Base-by-base conservation (phyloP, 92 coral and sea anemone genomes). In the Phenganax stokvisi region DNA sequence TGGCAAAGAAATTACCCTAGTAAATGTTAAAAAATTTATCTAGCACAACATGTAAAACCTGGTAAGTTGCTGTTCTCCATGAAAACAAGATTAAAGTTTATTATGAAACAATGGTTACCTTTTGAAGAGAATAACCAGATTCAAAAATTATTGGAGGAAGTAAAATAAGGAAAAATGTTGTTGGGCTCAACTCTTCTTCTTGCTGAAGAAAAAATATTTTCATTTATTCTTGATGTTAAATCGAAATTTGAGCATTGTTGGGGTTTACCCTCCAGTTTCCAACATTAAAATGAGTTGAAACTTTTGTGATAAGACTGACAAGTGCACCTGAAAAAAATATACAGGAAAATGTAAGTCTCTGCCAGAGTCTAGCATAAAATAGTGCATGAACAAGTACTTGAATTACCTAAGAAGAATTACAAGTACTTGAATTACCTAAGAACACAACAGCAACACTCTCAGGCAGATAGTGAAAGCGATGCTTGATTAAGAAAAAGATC, bases 1-100 rank as follows among this genome's bases (percentile, higher is more conserved):
- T 94, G 16, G 98, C 97, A 88, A 94, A 94, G 92, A 94, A 94
- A 82, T 94, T 94, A 84, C 98, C 98, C 98, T 94, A 51, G 9
- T 59, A 59, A 13, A 59, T 37, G 47, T 37, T 37, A 1, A 5
- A 5, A 37, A 37, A 37, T 1, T 37, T 5, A 37, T 5, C 47
- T 1, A 37, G 47, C 47, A 1, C 47, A 37, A 37, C 47, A 37
- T 5, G 5, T 37, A 5, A 37, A 37, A 1, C 47, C 47, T 37
- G 5, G 47, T 0, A 15, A 61, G 15, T 6, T 61, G n/a, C 67
- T 61, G n/a, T 6, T 61, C 25, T 13, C n/a, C n/a, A 61, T 17
- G 67, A 13, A 61, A 56, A 10, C 1, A 9, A 56, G 60, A 56
- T 2, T 9, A 37, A 15, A 27, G 0, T 63, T 7, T 9, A 12